Conservation (phyloP, 2,888 invertebrate species). For the Leptopilina myrica region DNA sequence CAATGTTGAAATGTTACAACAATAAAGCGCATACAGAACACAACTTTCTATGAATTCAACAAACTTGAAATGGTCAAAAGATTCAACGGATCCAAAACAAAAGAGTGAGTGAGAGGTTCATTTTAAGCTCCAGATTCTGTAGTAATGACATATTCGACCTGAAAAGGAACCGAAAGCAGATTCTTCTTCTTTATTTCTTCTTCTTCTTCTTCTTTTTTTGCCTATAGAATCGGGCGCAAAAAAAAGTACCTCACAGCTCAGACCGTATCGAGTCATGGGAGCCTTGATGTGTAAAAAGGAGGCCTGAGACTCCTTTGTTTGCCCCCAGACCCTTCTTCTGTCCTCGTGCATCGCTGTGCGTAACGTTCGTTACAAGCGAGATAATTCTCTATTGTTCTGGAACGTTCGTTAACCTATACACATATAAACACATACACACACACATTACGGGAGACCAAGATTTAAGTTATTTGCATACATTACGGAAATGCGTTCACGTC, state of each 20-base stretch:
- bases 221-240: background rate
- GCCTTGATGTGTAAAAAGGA: constrained; percentile 32
- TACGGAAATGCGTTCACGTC: too few species aligned
- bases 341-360: constrained; percentile 28
- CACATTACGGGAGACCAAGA: too few species aligned
- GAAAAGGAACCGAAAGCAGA: background rate
- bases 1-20: too few species aligned
- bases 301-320: constrained; percentile 28
- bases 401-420: constrained; percentile 46
- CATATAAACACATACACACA: too few species aligned
- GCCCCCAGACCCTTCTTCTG: background rate
- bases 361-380: constrained; percentile 31
- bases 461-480: too few species aligned
- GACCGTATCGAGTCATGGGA: constrained; percentile 21
- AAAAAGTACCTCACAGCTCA: constrained; percentile 4
- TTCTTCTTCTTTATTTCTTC: constrained; percentile 7
- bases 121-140: constrained; percentile 1
- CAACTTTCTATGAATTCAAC: background rate
- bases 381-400: constrained; percentile 56
- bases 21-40: too few species aligned
- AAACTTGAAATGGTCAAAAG: background rate
- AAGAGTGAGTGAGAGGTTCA: background rate
- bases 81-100: background rate
- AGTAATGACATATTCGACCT: constrained; percentile 9
- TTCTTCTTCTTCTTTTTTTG: too few species aligned